A percentile compares a stretch with the other conserved stretches of the same genome.
These are phyloP conservation scores for Enteromius mattozi DNA, from an alignment of 2,797 vertebrate species.

Conservation along the genomic window DNA sequence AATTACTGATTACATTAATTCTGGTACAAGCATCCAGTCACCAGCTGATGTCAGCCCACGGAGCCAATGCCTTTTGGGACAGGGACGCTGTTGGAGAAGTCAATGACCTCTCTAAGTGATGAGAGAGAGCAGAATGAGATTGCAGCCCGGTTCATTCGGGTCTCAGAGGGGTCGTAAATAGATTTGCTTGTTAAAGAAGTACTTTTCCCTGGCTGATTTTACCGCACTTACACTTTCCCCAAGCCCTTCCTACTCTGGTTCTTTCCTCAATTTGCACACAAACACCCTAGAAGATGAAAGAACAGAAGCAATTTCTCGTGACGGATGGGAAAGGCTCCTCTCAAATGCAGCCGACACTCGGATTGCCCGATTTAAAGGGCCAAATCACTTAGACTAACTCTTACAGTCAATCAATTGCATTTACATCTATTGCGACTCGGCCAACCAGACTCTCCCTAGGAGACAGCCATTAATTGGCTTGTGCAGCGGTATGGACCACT, in stretches of 20 bases:
- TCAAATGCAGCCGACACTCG: slow-evolving; percentile 16
- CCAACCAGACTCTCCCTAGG: slow-evolving; percentile 31
- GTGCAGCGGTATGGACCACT: slow-evolving; percentile 43
- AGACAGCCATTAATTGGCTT: slow-evolving; percentile 51
- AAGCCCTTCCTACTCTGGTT: slow-evolving; percentile 19
- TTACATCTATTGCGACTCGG: slow-evolving; percentile 54
- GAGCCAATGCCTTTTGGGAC: slow-evolving; percentile 46
- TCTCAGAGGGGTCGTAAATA: slow-evolving; percentile 59
- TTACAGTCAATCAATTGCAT: slow-evolving; percentile 56
- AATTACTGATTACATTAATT: slow-evolving; percentile 61
- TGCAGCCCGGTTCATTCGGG: slow-evolving; percentile 17
- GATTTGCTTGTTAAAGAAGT: slow-evolving; percentile 42
- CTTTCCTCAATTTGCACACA: slow-evolving; percentile 22
- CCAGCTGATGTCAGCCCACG: slow-evolving; percentile 58
- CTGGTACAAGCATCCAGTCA: slow-evolving; percentile 51
- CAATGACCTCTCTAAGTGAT: slow-evolving; percentile 57
- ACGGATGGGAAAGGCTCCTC: slow-evolving; percentile 16
- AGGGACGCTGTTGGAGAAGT: slow-evolving; percentile 36
- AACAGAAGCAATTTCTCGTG: slow-evolving; percentile 29
- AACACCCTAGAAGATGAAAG: slow-evolving; percentile 38
- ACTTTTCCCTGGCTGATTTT: slow-evolving; percentile 39
- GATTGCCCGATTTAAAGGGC: slow-evolving; percentile 37
- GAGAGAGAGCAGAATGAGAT: slow-evolving; percentile 49
- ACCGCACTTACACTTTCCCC: slow-evolving; percentile 29
- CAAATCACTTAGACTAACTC: slow-evolving; percentile 55